Conservation (phyloP, 2,888 invertebrate species). For the Agrilus mali region DNA sequence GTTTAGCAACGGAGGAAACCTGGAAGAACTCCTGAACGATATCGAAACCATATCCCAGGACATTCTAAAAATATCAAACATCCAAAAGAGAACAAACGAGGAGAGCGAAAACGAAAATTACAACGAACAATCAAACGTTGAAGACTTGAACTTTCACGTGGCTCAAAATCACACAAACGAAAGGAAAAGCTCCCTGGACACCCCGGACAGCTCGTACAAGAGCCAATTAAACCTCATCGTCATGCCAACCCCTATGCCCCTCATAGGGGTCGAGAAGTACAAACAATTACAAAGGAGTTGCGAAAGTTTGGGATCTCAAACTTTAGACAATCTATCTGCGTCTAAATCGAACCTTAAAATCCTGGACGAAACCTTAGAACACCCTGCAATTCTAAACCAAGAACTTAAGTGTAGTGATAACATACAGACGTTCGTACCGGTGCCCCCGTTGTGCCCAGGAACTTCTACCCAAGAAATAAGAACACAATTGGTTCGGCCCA, state of each 20-base stretch:
- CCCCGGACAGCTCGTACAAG: slow-evolving; percentile 25
- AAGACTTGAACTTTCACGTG: slow-evolving; percentile 6
- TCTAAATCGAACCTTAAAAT: slow-evolving; percentile 18
- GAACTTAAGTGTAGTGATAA: too few species aligned
- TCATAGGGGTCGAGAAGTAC: slow-evolving; percentile 34
- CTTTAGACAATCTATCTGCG: slow-evolving; percentile 20
- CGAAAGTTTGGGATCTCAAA: slow-evolving; percentile 24
- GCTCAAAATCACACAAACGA: slow-evolving; percentile 5
- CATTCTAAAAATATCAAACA: slow-evolving; percentile 22
- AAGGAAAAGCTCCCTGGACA: slow-evolving; percentile 6
- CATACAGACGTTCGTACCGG: too few species aligned
- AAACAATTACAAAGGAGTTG: slow-evolving; percentile 27
- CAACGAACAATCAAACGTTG: slow-evolving; percentile 11
- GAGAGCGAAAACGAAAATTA: slow-evolving; percentile 1
- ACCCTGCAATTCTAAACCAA: background rate
- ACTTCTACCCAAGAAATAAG: too few species aligned
- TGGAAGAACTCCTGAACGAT: slow-evolving; percentile 56
- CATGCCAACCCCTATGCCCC: slow-evolving; percentile 34
- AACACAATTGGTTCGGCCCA: background rate
- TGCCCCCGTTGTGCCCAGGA: too few species aligned
- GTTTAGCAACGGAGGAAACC: slow-evolving; percentile 41
- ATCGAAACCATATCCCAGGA: slow-evolving; percentile 46
- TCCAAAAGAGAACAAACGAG: slow-evolving; percentile 4
- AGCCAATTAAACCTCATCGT: slow-evolving; percentile 33
- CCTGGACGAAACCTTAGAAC: slow-evolving; percentile 13